Base-by-base conservation (phyloP, 2,888 invertebrate species). In the Odontomyia ornata region DNA sequence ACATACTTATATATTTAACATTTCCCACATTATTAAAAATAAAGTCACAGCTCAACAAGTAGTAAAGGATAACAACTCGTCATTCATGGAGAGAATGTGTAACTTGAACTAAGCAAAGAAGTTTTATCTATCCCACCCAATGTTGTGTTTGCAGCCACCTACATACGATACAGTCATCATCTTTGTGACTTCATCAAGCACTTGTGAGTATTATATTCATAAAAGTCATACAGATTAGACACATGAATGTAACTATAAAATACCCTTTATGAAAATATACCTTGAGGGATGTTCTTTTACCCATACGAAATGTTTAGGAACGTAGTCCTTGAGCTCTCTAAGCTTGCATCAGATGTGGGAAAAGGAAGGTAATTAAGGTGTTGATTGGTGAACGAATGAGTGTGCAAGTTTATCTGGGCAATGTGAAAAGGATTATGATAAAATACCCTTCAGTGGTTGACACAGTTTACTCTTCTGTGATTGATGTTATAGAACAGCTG, bases 201-300 rank as follows among this genome's bases (percentile, higher is more conserved):
- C 69, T 69, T 52, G 65, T 27, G 52, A 47, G 69, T 27, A 52
- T 46, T 25, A 69, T 47, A 47, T 15, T 56, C 30, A 57, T 72
- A 72, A 57, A 56, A 72, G 72, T 69, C 72, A 18, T 72, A 18
- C 27, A 36, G 72, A 72, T 72, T 72, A 72, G 72, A 56, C 28
- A 56, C 30, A 57, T 72, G 72, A 57, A 56, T 72, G 56, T 56
- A 56, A 52, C 52, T 52, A 52, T 72, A 36, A 72, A 69, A 72
- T 57, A 52, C 57, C 36, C 52, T 72, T 57, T 72, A 30, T 18
- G 57, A 72, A 72, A 52, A 52, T 52, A 15, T 52, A 18, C 57
- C 72, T 30, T 57, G 7, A 36, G 72, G 69, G 0, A 5, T 47
- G 46, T 15, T 27, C 18, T 65, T 30, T 18, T 23, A 28, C n/a